A percentile compares a stretch with the other conserved stretches of the same genome.
These are phyloP conservation scores for Sebastes matsubarae DNA, from an alignment of 2,797 vertebrate genomes.

Conservation along the genomic window DNA sequence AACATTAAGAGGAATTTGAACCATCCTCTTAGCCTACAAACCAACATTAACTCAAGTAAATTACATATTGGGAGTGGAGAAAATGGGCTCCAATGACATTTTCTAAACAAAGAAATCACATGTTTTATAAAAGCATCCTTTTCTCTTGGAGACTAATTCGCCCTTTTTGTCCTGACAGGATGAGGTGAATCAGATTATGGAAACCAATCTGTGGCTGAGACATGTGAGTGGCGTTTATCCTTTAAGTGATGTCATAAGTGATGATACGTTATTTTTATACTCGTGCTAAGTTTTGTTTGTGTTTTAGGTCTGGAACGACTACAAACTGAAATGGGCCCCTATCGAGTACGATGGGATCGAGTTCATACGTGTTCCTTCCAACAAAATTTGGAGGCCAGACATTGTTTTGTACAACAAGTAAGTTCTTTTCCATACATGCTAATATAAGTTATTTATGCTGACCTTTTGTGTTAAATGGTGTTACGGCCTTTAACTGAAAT, in stretches of 20 bases:
- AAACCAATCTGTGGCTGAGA: slow-evolving; percentile 96
- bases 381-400: slow-evolving; percentile 96
- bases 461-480: slow-evolving; percentile 40
- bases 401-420: slow-evolving; percentile 98
- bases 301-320: slow-evolving; percentile 94
- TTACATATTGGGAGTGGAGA: too few relatives aligned
- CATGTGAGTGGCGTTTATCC: slow-evolving; percentile 84
- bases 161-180: slow-evolving; percentile 82
- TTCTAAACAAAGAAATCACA: not conserved
- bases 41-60: too few relatives aligned
- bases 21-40: too few relatives aligned
- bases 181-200: slow-evolving; percentile 99
- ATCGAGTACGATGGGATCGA: slow-evolving; percentile 90
- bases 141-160: not conserved
- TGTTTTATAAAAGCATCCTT: not conserved
- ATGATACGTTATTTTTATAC: not conserved
- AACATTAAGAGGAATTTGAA: too few relatives aligned
- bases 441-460: slow-evolving; percentile 51
- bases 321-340: slow-evolving; percentile 91
- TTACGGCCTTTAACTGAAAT: slow-evolving; percentile 34
- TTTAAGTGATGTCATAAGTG: not conserved
- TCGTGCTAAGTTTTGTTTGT: not conserved
- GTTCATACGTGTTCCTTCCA: slow-evolving; percentile 90
- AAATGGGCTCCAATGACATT: too few relatives aligned
- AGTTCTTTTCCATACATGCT: slow-evolving; percentile 31